Base-by-base conservation (phyloP, 2,888 invertebrate genomes). In the Mongoloraphidia duomilia region DNA sequence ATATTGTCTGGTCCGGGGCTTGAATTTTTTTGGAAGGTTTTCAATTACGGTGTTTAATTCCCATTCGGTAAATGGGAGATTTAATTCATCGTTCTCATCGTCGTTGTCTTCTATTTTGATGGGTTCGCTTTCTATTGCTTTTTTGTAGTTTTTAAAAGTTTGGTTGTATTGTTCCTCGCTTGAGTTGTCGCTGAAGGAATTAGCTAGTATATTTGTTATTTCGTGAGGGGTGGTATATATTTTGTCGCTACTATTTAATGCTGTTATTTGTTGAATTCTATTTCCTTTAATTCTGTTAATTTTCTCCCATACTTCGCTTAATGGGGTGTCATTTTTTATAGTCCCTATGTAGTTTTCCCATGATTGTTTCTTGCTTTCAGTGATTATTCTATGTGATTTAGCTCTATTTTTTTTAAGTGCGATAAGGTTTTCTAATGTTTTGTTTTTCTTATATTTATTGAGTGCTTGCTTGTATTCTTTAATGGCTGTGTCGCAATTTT, bases 1-100 rank as follows among this genome's bases (percentile, higher is more conserved):
- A 50, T 48, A 41, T 47, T 34, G 26, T 50, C 41, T 26, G 50
- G 42, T 34, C 46, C 34, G 13, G 46, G 46, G 8, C 41, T 37
- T 10, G 50, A 26, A 26, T 34, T n/a, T 50, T n/a, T 48, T 35
- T 48, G 46, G n/a, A 11, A 14, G 9, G 26, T 26, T 8, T 13
- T n/a, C 13, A 6, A 42, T 42, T 9, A 34, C 26, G 8, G 14
- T 12, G 8, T 12, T 26, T 10, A 42, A 26, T 42, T 42, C 42
- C 42, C 26, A 14, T n/a, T n/a, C 34, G 14, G 42, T 42, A 10
- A 26, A 14, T 9, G 42, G 42, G 9, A 34, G 33, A 10, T 42
- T 42, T 26, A 42, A 2, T 9, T 12, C 13, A 1, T 9, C n/a
- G 5, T 42, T 34, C n/a, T 42, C 42, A 9, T 42, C 42, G 12